Percentiles rank a stretch among this genome's conserved stretches.
Evolutionary conservation across 1,140 invertebrate species (phyloP).

Genomic region (Steinernema feltiae): DNA sequence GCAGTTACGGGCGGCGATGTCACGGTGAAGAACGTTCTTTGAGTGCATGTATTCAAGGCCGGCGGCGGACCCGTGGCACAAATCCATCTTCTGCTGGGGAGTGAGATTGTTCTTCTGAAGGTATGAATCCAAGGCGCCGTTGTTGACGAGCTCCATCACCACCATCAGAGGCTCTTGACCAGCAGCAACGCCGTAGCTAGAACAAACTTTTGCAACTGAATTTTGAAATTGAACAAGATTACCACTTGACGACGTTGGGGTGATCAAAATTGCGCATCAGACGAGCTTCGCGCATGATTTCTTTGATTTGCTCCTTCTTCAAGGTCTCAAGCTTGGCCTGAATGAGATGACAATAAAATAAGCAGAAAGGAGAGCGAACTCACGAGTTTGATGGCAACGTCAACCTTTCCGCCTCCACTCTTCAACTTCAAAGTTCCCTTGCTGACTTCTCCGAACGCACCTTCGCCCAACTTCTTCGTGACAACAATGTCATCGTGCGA

Average conservation of each 20-base stretch:
- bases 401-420: conserved; percentile 19
- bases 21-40: neutral
- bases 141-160: conserved; percentile 7
- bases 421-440: conserved; percentile 24
- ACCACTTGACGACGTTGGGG: neutral
- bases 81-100: neutral
- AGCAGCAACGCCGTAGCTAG: conserved; percentile 58
- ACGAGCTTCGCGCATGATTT: conserved; percentile 27
- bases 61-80: neutral
- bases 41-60: conserved; percentile 8
- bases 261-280: conserved; percentile 5
- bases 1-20: conserved; percentile 3
- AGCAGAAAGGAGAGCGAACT: neutral
- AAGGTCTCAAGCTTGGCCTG: conserved; percentile 25
- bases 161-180: conserved; percentile 1
- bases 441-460: conserved; percentile 39
- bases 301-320: conserved; percentile 36
- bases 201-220: no score
- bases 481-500: conserved; percentile 27
- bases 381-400: conserved; percentile 35
- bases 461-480: conserved; percentile 37
- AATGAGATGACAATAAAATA: neutral
- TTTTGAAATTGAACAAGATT: no score
- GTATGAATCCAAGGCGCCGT: neutral
- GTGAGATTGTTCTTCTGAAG: neutral